Percentiles rank a stretch among this genome's conserved stretches.
Evolutionary conservation across 2,888 invertebrate species (phyloP).

Genomic region (Drosophila sordidula): DNA sequence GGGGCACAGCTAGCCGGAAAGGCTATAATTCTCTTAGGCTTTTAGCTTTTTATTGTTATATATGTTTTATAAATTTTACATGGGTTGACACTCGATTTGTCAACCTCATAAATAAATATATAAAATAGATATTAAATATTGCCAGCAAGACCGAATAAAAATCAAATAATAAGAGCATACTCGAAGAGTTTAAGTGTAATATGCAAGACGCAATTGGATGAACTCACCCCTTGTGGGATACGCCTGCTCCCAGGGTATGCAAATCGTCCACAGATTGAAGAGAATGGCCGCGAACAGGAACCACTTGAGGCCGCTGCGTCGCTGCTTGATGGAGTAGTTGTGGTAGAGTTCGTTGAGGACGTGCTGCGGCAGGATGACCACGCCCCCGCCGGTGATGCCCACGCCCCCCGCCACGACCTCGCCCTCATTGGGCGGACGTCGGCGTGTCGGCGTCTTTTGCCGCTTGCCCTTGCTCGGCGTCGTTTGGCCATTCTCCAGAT

Average conservation of each 20-base stretch:
- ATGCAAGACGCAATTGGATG: no score
- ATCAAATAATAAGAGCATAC: no score
- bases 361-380: constrained; percentile 86
- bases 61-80: no score
- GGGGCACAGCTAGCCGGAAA: no score
- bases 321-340: constrained; percentile 90
- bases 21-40: no score
- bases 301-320: constrained; percentile 89
- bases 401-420: constrained; percentile 64
- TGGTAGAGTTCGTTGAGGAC: constrained; percentile 90
- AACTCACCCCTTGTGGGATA: constrained; percentile 81
- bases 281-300: constrained; percentile 89
- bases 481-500: constrained; percentile 69
- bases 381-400: constrained; percentile 70
- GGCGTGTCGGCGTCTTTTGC: constrained; percentile 55
- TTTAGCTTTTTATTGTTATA: no score
- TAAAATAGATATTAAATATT: no score
- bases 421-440: constrained; percentile 55
- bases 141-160: no score
- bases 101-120: no score
- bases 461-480: constrained; percentile 58
- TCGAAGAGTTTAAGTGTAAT: no score
- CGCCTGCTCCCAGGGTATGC: constrained; percentile 86
- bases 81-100: no score
- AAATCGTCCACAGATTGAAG: constrained; percentile 88